Evolutionary conservation across 2,888 invertebrate genomes (phyloP).

Genomic region (Agapostemon virescens): DNA sequence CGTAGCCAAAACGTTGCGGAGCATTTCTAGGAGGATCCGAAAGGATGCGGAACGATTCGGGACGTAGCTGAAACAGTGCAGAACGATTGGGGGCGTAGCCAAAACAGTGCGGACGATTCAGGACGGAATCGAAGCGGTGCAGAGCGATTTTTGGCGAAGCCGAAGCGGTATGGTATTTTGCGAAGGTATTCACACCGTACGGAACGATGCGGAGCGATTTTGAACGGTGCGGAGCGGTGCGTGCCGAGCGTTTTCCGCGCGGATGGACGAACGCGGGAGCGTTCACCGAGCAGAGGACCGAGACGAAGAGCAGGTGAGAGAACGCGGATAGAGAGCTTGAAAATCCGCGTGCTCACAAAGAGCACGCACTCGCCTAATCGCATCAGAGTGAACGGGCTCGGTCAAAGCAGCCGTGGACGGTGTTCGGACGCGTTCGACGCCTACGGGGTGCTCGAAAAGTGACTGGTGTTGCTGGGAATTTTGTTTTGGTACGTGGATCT

Average conservation of each 20-base stretch:
- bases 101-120: too few species aligned
- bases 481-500: not conserved
- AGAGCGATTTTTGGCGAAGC: too few species aligned
- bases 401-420: constrained; percentile 60
- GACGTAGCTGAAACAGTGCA: too few species aligned
- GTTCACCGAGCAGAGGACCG: constrained; percentile 7
- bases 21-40: too few species aligned
- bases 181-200: too few species aligned
- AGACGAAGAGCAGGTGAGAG: constrained; percentile 5
- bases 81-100: too few species aligned
- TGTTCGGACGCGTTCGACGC: constrained; percentile 30
- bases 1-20: too few species aligned
- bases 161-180: too few species aligned
- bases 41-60: too few species aligned
- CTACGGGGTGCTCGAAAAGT: constrained; percentile 17
- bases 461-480: not conserved
- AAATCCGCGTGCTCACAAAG: constrained; percentile 68
- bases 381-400: constrained; percentile 67
- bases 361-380: constrained; percentile 69
- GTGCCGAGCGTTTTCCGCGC: not conserved
- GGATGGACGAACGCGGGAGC: not conserved
- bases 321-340: constrained; percentile 36
- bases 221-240: not conserved
- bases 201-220: not conserved
- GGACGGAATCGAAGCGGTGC: too few species aligned